Conservation (phyloP, 2,113 vertebrate species). For the Ahaetulla prasina region DNA sequence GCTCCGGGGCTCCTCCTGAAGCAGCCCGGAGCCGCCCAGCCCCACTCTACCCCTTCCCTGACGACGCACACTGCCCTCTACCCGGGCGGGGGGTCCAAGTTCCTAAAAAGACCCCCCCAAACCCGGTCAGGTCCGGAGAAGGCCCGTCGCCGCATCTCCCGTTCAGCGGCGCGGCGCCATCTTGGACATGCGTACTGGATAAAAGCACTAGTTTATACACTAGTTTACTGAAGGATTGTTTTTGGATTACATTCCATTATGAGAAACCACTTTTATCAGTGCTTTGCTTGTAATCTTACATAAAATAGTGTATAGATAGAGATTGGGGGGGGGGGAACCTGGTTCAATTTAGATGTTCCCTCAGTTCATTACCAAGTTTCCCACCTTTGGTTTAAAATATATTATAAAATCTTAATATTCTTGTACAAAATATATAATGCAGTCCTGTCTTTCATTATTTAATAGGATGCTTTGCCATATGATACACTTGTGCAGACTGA, state of each 20-base stretch:
- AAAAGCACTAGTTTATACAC: no score
- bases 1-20: no score
- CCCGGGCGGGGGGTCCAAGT: no score
- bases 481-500: constrained; percentile 88
- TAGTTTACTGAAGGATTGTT: neutral
- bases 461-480: constrained; percentile 74
- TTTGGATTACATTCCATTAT: neutral
- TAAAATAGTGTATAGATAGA: neutral
- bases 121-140: no score
- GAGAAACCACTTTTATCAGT: neutral
- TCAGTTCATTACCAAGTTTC: neutral
- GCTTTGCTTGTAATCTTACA: neutral
- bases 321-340: neutral
- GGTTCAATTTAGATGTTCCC: neutral
- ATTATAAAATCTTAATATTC: neutral
- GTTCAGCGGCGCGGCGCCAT: no score
- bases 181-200: no score
- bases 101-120: no score
- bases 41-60: no score
- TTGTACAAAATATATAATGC: neutral
- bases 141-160: no score
- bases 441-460: constrained; percentile 35
- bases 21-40: no score
- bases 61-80: no score
- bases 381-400: neutral